These are phyloP conservation scores for Hemiscyllium ocellatum DNA, from an alignment of 2,113 vertebrate species.

Conservation along the genomic window DNA sequence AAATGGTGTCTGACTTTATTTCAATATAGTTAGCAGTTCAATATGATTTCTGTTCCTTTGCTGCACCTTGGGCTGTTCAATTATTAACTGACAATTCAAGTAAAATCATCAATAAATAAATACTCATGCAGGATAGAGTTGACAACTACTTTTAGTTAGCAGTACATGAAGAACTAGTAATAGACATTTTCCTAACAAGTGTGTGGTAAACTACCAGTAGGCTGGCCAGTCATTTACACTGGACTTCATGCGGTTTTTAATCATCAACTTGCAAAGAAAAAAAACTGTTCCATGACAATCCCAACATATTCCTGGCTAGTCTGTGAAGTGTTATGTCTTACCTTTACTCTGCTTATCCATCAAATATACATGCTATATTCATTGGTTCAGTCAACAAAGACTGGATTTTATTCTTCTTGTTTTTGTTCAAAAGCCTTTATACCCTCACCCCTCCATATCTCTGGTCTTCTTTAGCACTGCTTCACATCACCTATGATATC, in stretches of 20 bases:
- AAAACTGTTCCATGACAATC: neutral
- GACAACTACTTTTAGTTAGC: neutral
- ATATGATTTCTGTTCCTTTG: neutral
- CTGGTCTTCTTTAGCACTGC: neutral
- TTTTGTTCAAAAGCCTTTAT: neutral
- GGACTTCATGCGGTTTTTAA: neutral
- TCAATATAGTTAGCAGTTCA: too few relatives aligned
- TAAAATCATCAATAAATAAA: neutral
- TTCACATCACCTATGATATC: too few relatives aligned
- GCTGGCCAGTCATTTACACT: neutral
- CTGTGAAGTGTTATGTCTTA: neutral
- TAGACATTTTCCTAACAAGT: neutral
- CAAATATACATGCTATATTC: neutral
- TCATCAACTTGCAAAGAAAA: neutral
- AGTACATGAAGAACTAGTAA: neutral
- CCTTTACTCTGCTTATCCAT: neutral
- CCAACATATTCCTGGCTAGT: neutral
- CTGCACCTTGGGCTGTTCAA: neutral
- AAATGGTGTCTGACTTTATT: neutral
- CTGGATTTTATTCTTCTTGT: neutral
- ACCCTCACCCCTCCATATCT: neutral
- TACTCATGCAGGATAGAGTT: neutral
- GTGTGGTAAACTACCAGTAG: neutral
- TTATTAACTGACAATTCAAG: neutral
- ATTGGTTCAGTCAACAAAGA: neutral